phyloP scores from a whole-genome alignment of 2,113 vertebrate species.

The Deroptyus accipitrinus region DNA sequence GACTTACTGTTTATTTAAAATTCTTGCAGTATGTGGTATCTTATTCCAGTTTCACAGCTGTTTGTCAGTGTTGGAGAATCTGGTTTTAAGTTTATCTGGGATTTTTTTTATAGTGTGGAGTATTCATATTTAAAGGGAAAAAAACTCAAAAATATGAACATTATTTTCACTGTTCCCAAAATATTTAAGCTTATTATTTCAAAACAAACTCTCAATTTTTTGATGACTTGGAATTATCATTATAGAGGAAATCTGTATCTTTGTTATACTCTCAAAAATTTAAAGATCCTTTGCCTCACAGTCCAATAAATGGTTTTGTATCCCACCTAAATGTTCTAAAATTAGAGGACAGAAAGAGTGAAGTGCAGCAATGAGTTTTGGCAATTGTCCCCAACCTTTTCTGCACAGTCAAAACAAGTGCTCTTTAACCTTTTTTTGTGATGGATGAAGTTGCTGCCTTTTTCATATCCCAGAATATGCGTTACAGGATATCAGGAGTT shows the following conservation, averaged over 20 bases:
- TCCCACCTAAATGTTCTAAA: not conserved
- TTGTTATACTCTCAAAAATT: not conserved
- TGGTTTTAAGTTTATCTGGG: rapidly evolving
- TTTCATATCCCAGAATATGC: not conserved
- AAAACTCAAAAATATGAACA: not conserved
- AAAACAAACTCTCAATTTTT: not conserved
- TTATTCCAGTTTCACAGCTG: not conserved
- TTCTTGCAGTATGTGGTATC: not conserved
- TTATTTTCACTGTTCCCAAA: not conserved
- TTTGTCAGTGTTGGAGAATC: not conserved
- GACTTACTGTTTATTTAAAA: not conserved
- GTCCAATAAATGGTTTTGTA: not conserved
- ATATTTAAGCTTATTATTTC: not conserved
- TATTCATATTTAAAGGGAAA: not conserved
- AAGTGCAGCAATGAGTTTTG: not conserved
- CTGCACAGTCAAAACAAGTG: not conserved
- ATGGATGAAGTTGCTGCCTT: not conserved
- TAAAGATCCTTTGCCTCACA: not conserved
- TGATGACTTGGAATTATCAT: not conserved
- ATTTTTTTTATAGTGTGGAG: not conserved
- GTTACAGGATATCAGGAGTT: not conserved
- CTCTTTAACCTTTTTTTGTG: not conserved
- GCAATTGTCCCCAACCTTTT: not conserved
- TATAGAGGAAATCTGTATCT: not conserved
- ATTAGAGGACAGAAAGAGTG: not conserved